Conservation (phyloP, 2,888 invertebrate genomes). For the Plebejus argus region DNA sequence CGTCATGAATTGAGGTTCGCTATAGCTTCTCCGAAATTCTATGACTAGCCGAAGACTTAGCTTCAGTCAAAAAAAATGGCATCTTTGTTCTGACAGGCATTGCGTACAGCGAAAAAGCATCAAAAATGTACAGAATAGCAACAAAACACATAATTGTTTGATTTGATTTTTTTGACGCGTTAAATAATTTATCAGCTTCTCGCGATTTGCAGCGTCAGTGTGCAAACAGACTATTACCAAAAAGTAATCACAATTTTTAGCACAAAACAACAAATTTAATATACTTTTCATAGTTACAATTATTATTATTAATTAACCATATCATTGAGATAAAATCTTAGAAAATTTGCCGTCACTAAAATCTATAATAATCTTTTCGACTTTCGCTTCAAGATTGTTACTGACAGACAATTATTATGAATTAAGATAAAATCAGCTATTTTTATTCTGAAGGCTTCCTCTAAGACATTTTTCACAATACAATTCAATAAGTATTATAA, state of each 20-base stretch:
- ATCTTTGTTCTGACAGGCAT: too few relatives aligned
- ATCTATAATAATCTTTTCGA: not conserved
- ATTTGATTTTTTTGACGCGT: too few relatives aligned
- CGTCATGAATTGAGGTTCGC: constrained; percentile 84
- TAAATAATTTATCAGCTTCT: too few relatives aligned
- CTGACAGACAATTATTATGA: constrained; percentile 13
- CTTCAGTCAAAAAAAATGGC: not conserved
- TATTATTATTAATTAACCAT: not conserved
- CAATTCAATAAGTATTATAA: not conserved
- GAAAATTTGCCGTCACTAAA: not conserved
- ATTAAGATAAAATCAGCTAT: constrained; percentile 1
- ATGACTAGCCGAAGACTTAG: not conserved
- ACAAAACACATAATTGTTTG: too few relatives aligned
- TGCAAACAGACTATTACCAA: too few relatives aligned
- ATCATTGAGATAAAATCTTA: not conserved
- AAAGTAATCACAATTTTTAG: too few relatives aligned
- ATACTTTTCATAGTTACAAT: not conserved
- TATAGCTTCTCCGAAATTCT: not conserved
- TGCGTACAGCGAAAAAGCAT: too few relatives aligned
- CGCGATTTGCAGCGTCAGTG: too few relatives aligned
- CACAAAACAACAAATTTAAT: too few relatives aligned
- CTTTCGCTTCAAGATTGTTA: not conserved
- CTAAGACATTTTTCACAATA: not conserved
- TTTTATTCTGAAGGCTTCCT: not conserved
- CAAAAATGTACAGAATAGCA: too few relatives aligned